phyloP scores from a whole-genome alignment of 2,113 vertebrate genomes.

The Echinops telfairi region DNA sequence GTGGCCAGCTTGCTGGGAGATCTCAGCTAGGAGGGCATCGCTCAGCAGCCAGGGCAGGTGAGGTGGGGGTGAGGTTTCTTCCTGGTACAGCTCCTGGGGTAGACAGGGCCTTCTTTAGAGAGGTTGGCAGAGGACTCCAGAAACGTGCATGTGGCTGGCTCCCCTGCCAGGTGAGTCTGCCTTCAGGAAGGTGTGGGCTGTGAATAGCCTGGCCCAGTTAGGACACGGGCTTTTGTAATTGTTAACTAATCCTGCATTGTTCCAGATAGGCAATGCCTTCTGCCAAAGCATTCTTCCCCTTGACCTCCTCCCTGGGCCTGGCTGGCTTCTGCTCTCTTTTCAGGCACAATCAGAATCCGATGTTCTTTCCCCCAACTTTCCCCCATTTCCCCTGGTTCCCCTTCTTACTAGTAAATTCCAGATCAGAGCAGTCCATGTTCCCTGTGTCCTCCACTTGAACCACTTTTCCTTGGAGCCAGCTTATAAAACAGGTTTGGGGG shows the following conservation, averaged over 20 bases:
- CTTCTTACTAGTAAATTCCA: neutral
- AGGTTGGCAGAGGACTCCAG: neutral
- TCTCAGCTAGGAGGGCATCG: neutral
- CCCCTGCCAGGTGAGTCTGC: neutral
- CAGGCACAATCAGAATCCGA: neutral
- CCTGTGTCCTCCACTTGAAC: neutral
- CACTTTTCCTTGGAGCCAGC: neutral
- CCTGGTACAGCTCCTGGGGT: neutral
- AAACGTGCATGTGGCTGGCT: neutral
- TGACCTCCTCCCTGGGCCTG: neutral
- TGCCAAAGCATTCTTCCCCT: neutral
- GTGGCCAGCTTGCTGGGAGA: neutral
- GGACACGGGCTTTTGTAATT: neutral
- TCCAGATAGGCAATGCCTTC: neutral
- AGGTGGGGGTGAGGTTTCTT: neutral
- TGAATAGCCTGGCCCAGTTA: neutral
- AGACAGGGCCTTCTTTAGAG: neutral
- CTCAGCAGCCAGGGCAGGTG: neutral
- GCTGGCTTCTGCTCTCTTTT: no score
- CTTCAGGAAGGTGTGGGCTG: neutral
- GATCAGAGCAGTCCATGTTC: neutral
- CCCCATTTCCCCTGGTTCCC: neutral
- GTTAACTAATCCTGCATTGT: neutral
- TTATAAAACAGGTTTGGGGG: neutral
- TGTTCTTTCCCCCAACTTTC: neutral